phyloP scores from a whole-genome alignment of 2,797 vertebrate genomes.

The Craterocephalus amniculus region DNA sequence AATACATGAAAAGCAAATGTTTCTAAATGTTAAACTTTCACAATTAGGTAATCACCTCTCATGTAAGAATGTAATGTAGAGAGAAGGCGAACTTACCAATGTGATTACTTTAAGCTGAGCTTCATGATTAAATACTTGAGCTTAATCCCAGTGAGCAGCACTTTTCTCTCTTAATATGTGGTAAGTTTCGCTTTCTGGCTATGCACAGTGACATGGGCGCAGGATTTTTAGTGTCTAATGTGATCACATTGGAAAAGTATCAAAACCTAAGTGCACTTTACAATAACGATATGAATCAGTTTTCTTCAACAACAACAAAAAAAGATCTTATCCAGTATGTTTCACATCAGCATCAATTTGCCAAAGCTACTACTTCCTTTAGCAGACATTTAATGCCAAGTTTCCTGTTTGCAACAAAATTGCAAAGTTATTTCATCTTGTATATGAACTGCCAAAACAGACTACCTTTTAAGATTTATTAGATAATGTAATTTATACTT shows the following conservation, averaged over 20 bases:
- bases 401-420: background rate
- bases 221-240: background rate
- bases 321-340: background rate
- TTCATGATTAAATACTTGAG: background rate
- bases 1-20: no score
- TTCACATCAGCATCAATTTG: background rate
- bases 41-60: no score
- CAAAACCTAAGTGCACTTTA: background rate
- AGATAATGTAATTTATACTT: background rate
- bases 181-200: constrained; percentile 3
- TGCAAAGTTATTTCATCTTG: background rate
- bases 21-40: no score
- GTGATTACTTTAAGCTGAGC: background rate
- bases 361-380: background rate
- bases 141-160: background rate
- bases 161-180: background rate
- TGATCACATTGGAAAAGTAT: constrained; percentile 4
- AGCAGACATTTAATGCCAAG: background rate
- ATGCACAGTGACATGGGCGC: background rate
- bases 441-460: background rate
- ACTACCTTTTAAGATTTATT: background rate
- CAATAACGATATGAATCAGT: background rate
- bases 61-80: no score
- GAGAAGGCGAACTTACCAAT: no score
- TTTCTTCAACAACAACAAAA: background rate